Evolutionary conservation across 2,113 vertebrate species (phyloP).

Genomic region (Misgurnus anguillicaudatus): DNA sequence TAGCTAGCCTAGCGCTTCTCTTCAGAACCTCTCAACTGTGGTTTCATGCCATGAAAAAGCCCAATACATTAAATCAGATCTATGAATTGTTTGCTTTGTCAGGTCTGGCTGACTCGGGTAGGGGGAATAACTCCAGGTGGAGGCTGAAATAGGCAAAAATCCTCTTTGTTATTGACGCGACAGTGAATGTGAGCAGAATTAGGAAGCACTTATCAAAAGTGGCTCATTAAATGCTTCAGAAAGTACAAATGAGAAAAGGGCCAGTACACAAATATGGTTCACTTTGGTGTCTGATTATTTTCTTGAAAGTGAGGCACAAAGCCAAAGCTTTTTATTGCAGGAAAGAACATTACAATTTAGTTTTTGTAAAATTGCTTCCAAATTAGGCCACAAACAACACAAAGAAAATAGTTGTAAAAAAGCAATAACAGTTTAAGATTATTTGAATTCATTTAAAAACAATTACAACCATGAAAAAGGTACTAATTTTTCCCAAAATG

Average conservation of each 20-base stretch:
- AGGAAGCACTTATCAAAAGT: conserved; percentile 3
- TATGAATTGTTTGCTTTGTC: conserved; percentile 35
- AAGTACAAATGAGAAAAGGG: neutral
- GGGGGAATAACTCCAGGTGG: conserved; percentile 20
- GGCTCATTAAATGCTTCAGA: neutral
- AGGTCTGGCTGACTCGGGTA: conserved; percentile 10
- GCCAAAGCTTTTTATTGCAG: no score
- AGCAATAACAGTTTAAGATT: neutral
- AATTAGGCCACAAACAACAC: neutral
- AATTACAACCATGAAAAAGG: neutral
- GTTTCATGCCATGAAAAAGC: conserved; percentile 46
- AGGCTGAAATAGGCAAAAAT: conserved; percentile 9
- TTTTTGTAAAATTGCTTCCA: neutral
- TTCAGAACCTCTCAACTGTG: conserved; percentile 20
- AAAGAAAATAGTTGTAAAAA: neutral
- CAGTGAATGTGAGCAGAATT: neutral
- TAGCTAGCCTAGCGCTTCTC: conserved; percentile 46
- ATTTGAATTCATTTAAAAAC: neutral
- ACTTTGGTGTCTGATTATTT: no score
- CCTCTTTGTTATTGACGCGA: conserved; percentile 1
- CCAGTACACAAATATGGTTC: no score
- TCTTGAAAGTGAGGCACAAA: no score
- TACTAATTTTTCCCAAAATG: neutral
- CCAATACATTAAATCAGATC: conserved; percentile 49
- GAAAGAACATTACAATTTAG: no score